Base-by-base conservation (phyloP, 2,797 vertebrate species). In the Myotis planiceps region DNA sequence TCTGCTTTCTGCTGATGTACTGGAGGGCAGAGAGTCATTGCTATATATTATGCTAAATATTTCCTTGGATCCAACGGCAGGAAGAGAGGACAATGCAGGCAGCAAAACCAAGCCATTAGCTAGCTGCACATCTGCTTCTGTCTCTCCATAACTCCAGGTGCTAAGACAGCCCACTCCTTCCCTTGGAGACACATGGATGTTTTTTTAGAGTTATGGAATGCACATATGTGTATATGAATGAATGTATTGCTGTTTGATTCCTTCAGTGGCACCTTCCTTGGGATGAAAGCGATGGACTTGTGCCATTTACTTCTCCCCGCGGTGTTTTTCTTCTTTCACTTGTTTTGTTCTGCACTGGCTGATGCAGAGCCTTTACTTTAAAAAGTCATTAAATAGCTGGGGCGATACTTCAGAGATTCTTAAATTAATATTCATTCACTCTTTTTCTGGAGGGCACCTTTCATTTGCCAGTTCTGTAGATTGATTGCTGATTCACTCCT, bases 41-140 rank as follows among this genome's bases (percentile, higher is more conserved):
- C 87, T 92, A 72, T 97, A 93, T 95, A 93, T 97, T 97, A 96
- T 97, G 94, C 92, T 97, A 96, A 97, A 95, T 90, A 96, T 96
- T 86, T 94, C 93, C 92, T 58, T 12, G 65, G 93, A 97, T 96
- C 32, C 47, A 80, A 37, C 55, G 45, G 9, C 58, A 69, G 68
- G 39, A 95, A 89, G 63, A 94, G 60, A 72, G 55, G 76, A 95
- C 97, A 93, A 89, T 82, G 92, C 74, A 96, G 78, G 58, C 16
- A 0, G 65, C 53, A 94, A 93, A 96, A 92, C 58, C 65, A 90
- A 45, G 65, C 76, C 45, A 83, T 96, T 95, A 95, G 80, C 58
- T 95, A 60, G 29, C 84, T 92, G 29, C 90, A 58, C 88, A 86
- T 97, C 93, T 93, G 65, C 78, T 97, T 97, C 63, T 68, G 13